Evolutionary conservation across 2,888 invertebrate genomes (phyloP), one percentile per base, ranked within the genome.

Genomic region (Aromia moschata): DNA sequence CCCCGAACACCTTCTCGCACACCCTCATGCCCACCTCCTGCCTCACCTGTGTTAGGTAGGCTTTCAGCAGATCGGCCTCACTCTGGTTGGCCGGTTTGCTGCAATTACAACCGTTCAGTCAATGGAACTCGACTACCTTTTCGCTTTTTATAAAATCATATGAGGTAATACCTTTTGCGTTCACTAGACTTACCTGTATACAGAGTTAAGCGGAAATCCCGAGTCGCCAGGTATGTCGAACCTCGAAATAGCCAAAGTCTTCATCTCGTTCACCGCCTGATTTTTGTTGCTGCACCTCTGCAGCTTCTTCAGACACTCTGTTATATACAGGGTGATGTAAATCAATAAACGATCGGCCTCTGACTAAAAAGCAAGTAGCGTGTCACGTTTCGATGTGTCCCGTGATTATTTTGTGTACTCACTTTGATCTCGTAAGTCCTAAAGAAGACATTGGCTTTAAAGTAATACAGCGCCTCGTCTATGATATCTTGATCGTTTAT

Each of bases 361-460:
- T 70, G 94, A 96, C 94, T 96, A 81, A 54, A 86, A 85, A 64
- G 65, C 62, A 41, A 14, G 4, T 33, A 57, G 12, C 25, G 18
- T 11, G 5, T 3, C 16, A 38, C 2, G 18, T 38, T 2, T 3
- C 9, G 9, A 10, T 4, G 2, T 12, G 11, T 5, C 12, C 11
- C 7, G 9, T 2, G 15, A n/a, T 15, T 38, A 47, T 12, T 15
- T 5, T 47, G n/a, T 4, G 1, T 11, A 36, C 18, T 18, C 82
- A 94, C 95, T 88, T 98, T 98, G 60, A 99, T 96, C 85, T 99
- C 98, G 81, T 98, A 99, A 30, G 96, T 98, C 69, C 98, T 89
- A 80, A 99, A 99, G 83, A 99, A 99, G 0, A 99, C 97, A 83
- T 99, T 99, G 0, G 99, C 98, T 83, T 97, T 98, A 82, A 99